Evolutionary conservation across 2,113 vertebrate genomes (phyloP).

Genomic region (Poeciliopsis turrubarensis): DNA sequence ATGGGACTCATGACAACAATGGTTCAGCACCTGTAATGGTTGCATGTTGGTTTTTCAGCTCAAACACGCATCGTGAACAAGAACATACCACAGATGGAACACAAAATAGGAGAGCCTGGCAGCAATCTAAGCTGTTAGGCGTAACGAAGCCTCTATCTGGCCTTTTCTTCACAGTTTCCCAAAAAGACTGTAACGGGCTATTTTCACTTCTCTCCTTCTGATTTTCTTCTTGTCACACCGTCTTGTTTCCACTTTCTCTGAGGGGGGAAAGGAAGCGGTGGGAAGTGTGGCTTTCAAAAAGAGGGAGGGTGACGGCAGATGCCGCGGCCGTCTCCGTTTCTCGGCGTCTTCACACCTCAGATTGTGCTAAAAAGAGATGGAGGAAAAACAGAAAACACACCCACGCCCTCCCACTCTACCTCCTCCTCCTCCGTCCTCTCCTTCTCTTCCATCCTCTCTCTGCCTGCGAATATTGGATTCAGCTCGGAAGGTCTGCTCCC

Average conservation of each 20-base stretch:
- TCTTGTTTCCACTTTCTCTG: constrained; percentile 11
- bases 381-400: constrained; percentile 27
- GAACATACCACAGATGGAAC: too few species aligned
- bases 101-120: neutral
- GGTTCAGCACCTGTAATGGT: too few species aligned
- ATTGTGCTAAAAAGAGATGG: constrained; percentile 48
- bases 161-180: neutral
- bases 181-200: constrained; percentile 16
- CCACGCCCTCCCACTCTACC: constrained; percentile 2
- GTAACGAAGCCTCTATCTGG: neutral
- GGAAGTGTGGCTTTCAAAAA: constrained; percentile 12
- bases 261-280: neutral
- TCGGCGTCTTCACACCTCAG: constrained; percentile 51
- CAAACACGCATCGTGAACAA: neutral
- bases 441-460: neutral
- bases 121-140: neutral
- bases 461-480: constrained; percentile 34
- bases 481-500: constrained; percentile 22
- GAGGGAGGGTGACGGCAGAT: constrained; percentile 19
- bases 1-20: neutral
- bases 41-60: neutral
- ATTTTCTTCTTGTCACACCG: constrained; percentile 31
- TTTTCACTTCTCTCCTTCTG: constrained; percentile 30
- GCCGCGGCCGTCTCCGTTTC: constrained; percentile 21
- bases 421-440: neutral